phyloP scores from a whole-genome alignment of 2,113 vertebrate genomes.

The Phycodurus eques region DNA sequence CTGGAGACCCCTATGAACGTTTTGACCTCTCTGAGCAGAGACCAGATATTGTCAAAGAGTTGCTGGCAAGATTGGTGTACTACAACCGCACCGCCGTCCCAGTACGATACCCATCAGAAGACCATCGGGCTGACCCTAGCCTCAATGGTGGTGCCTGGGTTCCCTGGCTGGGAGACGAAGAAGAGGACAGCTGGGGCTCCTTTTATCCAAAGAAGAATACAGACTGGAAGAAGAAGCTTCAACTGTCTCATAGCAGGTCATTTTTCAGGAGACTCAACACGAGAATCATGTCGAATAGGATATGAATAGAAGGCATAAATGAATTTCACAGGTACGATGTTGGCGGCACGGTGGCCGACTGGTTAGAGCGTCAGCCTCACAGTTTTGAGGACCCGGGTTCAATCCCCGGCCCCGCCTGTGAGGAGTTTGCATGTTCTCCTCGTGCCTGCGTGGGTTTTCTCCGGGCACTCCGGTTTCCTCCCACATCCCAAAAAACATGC shows the following conservation, averaged over 20 bases:
- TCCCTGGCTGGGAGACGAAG: conserved; percentile 88
- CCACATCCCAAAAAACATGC: too few relatives aligned
- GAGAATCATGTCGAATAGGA: conserved; percentile 89
- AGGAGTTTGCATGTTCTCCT: too few relatives aligned
- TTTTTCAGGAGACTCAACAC: conserved; percentile 92
- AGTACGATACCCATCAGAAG: conserved; percentile 89
- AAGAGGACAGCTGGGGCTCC: conserved; percentile 72
- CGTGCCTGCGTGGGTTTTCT: too few relatives aligned
- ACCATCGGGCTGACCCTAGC: conserved; percentile 87
- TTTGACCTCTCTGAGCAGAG: conserved; percentile 82
- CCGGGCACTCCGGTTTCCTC: too few relatives aligned
- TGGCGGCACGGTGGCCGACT: too few relatives aligned
- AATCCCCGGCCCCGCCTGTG: too few relatives aligned
- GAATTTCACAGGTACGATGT: not conserved
- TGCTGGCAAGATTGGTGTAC: conserved; percentile 82
- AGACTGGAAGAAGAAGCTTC: conserved; percentile 78
- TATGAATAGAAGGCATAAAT: conserved; percentile 62
- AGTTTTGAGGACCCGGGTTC: too few relatives aligned
- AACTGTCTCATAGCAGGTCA: conserved; percentile 82
- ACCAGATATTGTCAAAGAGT: conserved; percentile 84
- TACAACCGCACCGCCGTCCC: conserved; percentile 92
- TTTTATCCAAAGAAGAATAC: conserved; percentile 68
- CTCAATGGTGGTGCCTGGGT: conserved; percentile 93
- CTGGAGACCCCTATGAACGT: conserved; percentile 87
- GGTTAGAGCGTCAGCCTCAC: too few relatives aligned